phyloP scores from a whole-genome alignment of 2,888 invertebrate genomes.

The Calameuta pallipes region DNA sequence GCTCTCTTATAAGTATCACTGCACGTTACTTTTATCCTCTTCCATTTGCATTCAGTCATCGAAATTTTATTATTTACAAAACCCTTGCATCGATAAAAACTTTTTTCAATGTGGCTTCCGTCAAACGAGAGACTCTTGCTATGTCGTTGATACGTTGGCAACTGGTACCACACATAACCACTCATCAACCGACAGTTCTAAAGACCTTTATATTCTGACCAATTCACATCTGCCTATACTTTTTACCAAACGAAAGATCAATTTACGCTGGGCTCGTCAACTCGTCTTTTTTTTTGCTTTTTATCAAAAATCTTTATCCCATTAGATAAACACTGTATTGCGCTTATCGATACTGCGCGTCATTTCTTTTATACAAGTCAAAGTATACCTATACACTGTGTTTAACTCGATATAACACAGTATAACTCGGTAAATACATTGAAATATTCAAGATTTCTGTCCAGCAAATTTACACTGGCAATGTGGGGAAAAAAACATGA shows the following conservation, averaged over 20 bases:
- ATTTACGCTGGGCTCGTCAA: background rate
- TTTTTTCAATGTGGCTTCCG: too few species aligned
- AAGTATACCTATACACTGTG: background rate
- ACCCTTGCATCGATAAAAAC: too few species aligned
- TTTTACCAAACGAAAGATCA: background rate
- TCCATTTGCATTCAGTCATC: background rate
- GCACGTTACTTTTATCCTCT: background rate
- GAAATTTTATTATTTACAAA: background rate
- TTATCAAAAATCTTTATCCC: background rate
- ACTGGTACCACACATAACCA: too few species aligned
- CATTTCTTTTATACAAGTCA: background rate
- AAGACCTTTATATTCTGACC: background rate
- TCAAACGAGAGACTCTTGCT: too few species aligned
- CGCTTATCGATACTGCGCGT: background rate
- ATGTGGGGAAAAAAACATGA: background rate
- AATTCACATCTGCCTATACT: background rate
- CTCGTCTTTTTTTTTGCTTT: background rate
- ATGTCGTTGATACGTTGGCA: too few species aligned
- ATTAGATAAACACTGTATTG: background rate
- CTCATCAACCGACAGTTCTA: background rate
- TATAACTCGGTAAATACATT: background rate
- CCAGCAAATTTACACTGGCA: background rate
- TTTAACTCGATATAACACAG: too few species aligned
- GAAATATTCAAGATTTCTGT: background rate
- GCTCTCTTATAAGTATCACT: background rate